Percentiles rank a stretch among this genome's conserved stretches.
These are phyloP conservation scores for Parauchenoglanis ngamensis DNA, from an alignment of 2,797 vertebrate genomes.

Conservation along the genomic window DNA sequence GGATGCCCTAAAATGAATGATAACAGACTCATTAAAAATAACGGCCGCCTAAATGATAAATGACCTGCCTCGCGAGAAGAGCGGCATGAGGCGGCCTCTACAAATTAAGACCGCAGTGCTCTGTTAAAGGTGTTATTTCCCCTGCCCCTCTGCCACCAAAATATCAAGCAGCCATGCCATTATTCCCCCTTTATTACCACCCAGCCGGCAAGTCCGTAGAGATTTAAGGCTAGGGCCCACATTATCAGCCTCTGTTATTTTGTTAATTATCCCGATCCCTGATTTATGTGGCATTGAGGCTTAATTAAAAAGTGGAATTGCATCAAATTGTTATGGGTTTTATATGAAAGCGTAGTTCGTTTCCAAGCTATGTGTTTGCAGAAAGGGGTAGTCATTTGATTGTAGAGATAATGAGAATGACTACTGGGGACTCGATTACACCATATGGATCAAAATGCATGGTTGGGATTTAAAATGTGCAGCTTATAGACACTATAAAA, in stretches of 20 bases:
- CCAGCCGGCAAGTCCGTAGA: slow-evolving; percentile 45
- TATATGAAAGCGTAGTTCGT: slow-evolving; percentile 41
- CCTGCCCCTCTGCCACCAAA: slow-evolving; percentile 60
- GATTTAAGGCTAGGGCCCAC: slow-evolving; percentile 51
- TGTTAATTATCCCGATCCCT: slow-evolving; percentile 56
- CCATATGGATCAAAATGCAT: slow-evolving; percentile 39
- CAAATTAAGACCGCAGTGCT: slow-evolving; percentile 75
- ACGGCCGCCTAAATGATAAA: slow-evolving; percentile 80
- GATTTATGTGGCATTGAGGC: slow-evolving; percentile 57
- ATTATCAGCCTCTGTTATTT: slow-evolving; percentile 57
- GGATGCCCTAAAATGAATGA: slow-evolving; percentile 86
- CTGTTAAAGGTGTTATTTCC: slow-evolving; percentile 70
- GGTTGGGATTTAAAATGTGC: slow-evolving; percentile 22
- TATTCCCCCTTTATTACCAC: slow-evolving; percentile 57
- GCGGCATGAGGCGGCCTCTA: slow-evolving; percentile 74
- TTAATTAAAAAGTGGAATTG: slow-evolving; percentile 61
- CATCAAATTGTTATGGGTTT: slow-evolving; percentile 51
- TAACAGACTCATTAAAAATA: slow-evolving; percentile 88
- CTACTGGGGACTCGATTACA: slow-evolving; percentile 21
- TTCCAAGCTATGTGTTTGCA: slow-evolving; percentile 47
- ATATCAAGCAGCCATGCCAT: slow-evolving; percentile 63
- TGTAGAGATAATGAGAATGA: slow-evolving; percentile 46
- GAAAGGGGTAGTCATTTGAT: slow-evolving; percentile 49
- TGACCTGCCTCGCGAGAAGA: slow-evolving; percentile 74
- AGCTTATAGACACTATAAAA: background rate